A percentile compares a stretch with the other conserved stretches of the same genome.
phyloP scores from a whole-genome alignment of 2,113 vertebrate genomes.

The Eudyptes chrysolophus region DNA sequence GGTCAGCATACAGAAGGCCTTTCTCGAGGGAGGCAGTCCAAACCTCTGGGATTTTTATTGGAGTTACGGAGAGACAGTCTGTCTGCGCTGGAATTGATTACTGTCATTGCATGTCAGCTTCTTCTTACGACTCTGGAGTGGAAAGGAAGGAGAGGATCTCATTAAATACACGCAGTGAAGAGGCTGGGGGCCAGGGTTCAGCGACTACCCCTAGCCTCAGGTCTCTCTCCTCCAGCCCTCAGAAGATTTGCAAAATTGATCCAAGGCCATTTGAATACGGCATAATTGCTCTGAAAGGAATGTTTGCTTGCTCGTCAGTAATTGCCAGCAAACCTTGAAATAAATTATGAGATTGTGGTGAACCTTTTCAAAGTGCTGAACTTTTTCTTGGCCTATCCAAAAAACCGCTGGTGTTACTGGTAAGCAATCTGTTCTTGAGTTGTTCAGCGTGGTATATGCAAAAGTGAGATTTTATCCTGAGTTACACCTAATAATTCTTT shows the following conservation, averaged over 20 bases:
- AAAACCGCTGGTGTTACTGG: neutral
- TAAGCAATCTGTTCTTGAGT: neutral
- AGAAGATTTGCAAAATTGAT: constrained; percentile 34
- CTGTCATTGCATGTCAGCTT: constrained; percentile 56
- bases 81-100: constrained; percentile 65
- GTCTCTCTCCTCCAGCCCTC: neutral
- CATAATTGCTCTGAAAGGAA: neutral
- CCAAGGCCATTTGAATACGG: constrained; percentile 7
- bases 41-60: constrained; percentile 53
- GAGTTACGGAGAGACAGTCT: constrained; percentile 14
- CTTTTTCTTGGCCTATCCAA: neutral
- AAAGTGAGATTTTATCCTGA: constrained; percentile 15
- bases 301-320: neutral
- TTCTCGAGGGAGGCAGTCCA: neutral
- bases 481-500: neutral
- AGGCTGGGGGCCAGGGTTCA: neutral
- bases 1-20: constrained; percentile 8
- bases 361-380: neutral
- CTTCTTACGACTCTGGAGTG: neutral
- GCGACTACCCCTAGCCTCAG: neutral
- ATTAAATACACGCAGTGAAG: constrained; percentile 27
- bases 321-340: neutral
- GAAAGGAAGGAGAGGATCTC: constrained; percentile 16
- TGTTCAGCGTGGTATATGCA: neutral
- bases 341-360: neutral